These are phyloP conservation scores for Thera britannica DNA, from an alignment of 2,888 invertebrate genomes.

Conservation along the genomic window DNA sequence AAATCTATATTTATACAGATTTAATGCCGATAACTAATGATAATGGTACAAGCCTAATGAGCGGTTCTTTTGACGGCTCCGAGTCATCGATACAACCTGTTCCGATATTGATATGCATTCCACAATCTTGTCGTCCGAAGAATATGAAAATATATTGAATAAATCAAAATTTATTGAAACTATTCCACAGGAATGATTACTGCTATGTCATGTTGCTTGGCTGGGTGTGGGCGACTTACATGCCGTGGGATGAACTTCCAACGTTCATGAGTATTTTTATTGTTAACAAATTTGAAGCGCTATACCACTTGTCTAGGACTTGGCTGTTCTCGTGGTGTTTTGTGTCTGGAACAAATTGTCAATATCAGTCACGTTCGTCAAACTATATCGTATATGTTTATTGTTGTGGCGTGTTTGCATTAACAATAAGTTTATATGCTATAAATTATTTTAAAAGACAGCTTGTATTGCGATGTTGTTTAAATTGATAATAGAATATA, in stretches of 20 bases:
- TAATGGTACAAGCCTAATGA: constrained; percentile 42
- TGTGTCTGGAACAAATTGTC: constrained; percentile 37
- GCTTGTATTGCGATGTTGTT: constrained; percentile 19
- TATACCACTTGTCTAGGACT: constrained; percentile 39
- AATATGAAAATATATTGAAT: constrained; percentile 60
- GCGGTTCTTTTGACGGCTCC: constrained; percentile 41
- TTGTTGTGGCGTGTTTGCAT: constrained; percentile 22
- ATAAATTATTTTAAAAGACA: constrained; percentile 25
- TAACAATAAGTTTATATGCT: constrained; percentile 15
- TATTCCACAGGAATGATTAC: constrained; percentile 61
- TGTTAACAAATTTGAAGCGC: constrained; percentile 57
- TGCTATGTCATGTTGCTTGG: constrained; percentile 60
- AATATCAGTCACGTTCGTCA: constrained; percentile 41
- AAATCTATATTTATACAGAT: constrained; percentile 43
- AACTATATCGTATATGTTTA: constrained; percentile 29
- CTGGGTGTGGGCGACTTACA: constrained; percentile 62
- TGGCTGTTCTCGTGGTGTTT: constrained; percentile 31
- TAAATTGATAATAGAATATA: constrained; percentile 25
- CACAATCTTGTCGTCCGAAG: constrained; percentile 42
- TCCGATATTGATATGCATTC: constrained; percentile 41
- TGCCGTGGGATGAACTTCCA: constrained; percentile 59
- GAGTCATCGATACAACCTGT: constrained; percentile 34
- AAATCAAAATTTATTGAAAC: constrained; percentile 65
- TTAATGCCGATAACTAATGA: constrained; percentile 43
- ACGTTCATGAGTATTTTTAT: constrained; percentile 56